A percentile compares a stretch with the other conserved stretches of the same genome.
These are phyloP conservation scores for Pandemis heparana DNA, from an alignment of 2,888 invertebrate genomes.

Conservation along the genomic window DNA sequence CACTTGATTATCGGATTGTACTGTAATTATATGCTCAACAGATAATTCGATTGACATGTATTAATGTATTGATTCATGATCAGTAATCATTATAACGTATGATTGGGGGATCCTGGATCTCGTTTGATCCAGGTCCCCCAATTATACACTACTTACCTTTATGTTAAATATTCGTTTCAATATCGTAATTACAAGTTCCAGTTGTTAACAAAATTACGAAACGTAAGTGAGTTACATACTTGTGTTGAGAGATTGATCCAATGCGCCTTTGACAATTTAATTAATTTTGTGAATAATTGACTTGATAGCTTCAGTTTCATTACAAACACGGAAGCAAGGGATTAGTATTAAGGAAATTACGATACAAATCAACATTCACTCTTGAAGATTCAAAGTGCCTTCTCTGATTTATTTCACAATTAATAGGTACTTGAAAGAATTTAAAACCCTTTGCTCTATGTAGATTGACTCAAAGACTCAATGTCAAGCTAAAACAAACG, in stretches of 20 bases:
- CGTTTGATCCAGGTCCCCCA: no score
- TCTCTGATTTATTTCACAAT: neutral
- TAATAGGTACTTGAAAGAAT: neutral
- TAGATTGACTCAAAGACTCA: neutral
- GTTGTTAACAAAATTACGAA: neutral
- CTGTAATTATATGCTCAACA: no score
- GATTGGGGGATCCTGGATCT: no score
- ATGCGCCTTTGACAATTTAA: constrained; percentile 8
- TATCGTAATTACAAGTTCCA: neutral
- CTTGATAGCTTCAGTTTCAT: constrained; percentile 7
- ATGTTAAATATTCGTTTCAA: neutral
- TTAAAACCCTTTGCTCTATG: neutral
- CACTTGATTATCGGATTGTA: no score
- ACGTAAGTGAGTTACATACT: constrained; percentile 2
- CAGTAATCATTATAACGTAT: no score
- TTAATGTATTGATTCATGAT: no score
- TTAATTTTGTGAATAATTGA: constrained; percentile 11
- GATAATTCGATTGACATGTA: no score
- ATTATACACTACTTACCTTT: no score
- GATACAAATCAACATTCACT: neutral
- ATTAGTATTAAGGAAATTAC: constrained; percentile 3
- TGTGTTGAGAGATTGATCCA: constrained; percentile 6
- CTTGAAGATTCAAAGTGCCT: neutral
- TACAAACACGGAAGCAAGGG: neutral
- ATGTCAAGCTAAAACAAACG: neutral